Evolutionary conservation across 2,888 invertebrate genomes (phyloP).

Genomic region (Leucophenga maculata): DNA sequence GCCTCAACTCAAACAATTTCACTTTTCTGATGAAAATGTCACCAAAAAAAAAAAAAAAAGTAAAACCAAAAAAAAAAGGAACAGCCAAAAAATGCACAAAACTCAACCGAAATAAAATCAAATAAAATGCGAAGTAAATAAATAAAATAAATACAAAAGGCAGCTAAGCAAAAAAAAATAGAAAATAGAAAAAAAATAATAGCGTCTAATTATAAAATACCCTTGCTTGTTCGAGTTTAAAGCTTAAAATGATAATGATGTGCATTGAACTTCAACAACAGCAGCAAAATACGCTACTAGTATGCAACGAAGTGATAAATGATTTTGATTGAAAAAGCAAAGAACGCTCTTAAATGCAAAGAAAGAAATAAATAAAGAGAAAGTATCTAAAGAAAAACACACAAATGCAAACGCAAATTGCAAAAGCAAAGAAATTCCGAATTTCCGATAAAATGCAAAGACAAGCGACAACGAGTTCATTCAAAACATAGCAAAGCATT

Average conservation of each 20-base stretch:
- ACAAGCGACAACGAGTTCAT: constrained; percentile 8
- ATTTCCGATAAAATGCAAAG: constrained; percentile 25
- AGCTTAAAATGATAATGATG: constrained; percentile 62
- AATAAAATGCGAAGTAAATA: constrained; percentile 19
- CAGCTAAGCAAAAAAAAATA: constrained; percentile 3
- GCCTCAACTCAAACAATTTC: constrained; percentile 40
- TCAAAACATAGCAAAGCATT: constrained; percentile 21
- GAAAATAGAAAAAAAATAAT: constrained; percentile 27
- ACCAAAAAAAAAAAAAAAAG: constrained; percentile 60
- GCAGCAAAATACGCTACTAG: constrained; percentile 25
- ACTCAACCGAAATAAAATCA: constrained; percentile 17
- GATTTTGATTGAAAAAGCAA: constrained; percentile 39
- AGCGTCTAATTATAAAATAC: constrained; percentile 67
- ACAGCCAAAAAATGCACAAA: constrained; percentile 28
- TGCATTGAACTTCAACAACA: constrained; percentile 71
- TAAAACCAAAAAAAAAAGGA: constrained; percentile 32
- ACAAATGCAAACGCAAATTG: background rate
- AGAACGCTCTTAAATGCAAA: background rate
- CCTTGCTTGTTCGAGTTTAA: constrained; percentile 50
- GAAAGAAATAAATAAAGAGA: no score
- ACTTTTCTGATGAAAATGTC: constrained; percentile 57
- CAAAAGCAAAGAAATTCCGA: constrained; percentile 17
- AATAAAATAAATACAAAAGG: background rate
- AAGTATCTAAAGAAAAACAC: background rate
- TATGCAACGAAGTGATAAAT: constrained; percentile 52